Conservation (phyloP, 2,888 invertebrate genomes). For the Geophilus truncorum region DNA sequence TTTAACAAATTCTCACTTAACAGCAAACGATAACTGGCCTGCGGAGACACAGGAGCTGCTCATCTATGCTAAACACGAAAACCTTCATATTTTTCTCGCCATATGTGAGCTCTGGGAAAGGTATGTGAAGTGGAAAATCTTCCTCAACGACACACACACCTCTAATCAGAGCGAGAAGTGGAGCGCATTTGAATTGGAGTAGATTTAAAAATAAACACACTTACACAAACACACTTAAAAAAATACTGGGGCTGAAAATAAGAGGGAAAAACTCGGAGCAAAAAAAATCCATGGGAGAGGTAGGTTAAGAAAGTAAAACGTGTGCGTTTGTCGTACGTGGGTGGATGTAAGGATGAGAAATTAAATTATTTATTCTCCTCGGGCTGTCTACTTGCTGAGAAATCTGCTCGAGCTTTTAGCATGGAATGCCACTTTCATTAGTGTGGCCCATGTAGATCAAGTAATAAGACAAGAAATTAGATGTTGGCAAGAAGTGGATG, state of each 20-base stretch:
- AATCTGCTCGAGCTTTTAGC: constrained; percentile 5
- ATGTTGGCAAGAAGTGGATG: background rate
- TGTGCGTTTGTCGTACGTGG: background rate
- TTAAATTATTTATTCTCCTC: constrained; percentile 28
- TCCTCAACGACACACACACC: background rate
- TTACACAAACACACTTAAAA: background rate
- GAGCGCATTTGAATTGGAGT: background rate
- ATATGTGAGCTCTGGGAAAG: background rate
- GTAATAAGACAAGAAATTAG: constrained; percentile 29
- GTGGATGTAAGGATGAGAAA: constrained; percentile 7
- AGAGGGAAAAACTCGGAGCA: background rate
- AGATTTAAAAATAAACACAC: background rate
- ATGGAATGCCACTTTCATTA: constrained; percentile 28
- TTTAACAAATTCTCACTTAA: background rate
- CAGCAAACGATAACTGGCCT: background rate
- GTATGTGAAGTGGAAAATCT: background rate
- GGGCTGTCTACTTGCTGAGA: constrained; percentile 2
- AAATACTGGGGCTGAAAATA: background rate
- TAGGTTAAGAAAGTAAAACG: background rate
- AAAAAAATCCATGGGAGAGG: background rate
- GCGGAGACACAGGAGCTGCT: background rate
- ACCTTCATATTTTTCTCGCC: background rate
- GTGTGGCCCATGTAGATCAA: constrained; percentile 8
- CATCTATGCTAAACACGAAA: background rate
- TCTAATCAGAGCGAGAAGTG: background rate